Evolutionary conservation across 2,797 vertebrate genomes (phyloP).

Genomic region (Amniataba percoides): DNA sequence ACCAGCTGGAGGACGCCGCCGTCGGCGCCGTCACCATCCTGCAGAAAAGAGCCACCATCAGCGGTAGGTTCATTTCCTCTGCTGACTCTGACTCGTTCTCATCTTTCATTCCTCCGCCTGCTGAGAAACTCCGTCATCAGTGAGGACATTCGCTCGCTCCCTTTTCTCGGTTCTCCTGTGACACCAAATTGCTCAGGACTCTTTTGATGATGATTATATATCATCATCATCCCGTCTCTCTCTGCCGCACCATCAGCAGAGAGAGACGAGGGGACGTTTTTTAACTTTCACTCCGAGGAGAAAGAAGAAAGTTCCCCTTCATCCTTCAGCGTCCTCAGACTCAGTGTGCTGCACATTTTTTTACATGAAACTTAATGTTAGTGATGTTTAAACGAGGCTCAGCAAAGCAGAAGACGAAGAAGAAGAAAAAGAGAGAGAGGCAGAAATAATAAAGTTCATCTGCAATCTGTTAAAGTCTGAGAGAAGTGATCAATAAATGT

Average conservation of each 20-base stretch:
- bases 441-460: neutral
- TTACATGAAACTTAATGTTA: neutral
- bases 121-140: conserved; percentile 6
- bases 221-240: conserved; percentile 16
- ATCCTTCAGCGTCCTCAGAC: neutral
- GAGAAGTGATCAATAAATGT: neutral
- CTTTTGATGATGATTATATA: conserved; percentile 20
- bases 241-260: conserved; percentile 7
- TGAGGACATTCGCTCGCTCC: conserved; percentile 6
- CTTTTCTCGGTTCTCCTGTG: neutral
- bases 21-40: conserved; percentile 95
- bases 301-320: neutral
- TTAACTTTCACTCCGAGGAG: neutral
- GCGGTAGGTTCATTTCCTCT: conserved; percentile 82
- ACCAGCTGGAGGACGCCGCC: conserved; percentile 92
- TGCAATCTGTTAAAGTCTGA: neutral
- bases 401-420: too few relatives aligned
- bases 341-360: neutral
- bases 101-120: too few relatives aligned
- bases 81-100: too few relatives aligned
- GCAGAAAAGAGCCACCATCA: conserved; percentile 93
- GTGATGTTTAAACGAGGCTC: neutral
- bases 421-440: neutral
- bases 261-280: neutral
- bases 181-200: conserved; percentile 4